Percentiles rank a stretch among this genome's conserved stretches.
These are phyloP conservation scores for Melitaea athalia DNA, from an alignment of 2,888 invertebrate species.

Conservation along the genomic window DNA sequence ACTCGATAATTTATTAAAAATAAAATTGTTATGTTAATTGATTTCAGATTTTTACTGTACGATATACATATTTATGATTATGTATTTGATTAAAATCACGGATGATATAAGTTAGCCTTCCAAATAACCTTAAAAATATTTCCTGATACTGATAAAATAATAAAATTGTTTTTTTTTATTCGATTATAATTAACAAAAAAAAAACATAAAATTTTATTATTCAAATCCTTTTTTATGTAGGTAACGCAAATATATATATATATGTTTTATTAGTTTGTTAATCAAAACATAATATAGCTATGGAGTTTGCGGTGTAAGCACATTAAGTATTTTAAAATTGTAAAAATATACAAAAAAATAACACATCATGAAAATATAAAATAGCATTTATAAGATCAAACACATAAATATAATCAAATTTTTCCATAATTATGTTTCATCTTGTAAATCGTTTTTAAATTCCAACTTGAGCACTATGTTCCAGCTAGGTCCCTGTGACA, in stretches of 20 bases:
- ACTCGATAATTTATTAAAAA: too few species aligned
- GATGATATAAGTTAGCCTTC: constrained; percentile 5
- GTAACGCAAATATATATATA: not conserved
- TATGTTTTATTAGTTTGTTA: not conserved
- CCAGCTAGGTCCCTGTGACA: not conserved
- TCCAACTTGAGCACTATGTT: not conserved
- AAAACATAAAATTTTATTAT: not conserved
- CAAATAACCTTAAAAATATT: constrained; percentile 6
- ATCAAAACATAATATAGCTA: not conserved
- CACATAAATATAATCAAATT: not conserved
- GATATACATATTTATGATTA: not conserved
- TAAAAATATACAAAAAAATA: not conserved
- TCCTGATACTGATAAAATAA: not conserved
- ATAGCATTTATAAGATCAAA: constrained; percentile 5
- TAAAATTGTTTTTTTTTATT: not conserved
- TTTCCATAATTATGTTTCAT: not conserved
- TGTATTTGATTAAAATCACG: not conserved
- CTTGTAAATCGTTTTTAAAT: not conserved
- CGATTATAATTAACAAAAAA: not conserved
- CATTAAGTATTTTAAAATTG: not conserved
- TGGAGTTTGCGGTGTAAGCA: not conserved
- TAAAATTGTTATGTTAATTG: too few species aligned
- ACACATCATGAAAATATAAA: not conserved
- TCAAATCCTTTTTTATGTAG: not conserved
- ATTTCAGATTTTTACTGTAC: too few species aligned